Evolutionary conservation across 2,113 vertebrate species (phyloP).

Genomic region (Megaleporinus macrocephalus): DNA sequence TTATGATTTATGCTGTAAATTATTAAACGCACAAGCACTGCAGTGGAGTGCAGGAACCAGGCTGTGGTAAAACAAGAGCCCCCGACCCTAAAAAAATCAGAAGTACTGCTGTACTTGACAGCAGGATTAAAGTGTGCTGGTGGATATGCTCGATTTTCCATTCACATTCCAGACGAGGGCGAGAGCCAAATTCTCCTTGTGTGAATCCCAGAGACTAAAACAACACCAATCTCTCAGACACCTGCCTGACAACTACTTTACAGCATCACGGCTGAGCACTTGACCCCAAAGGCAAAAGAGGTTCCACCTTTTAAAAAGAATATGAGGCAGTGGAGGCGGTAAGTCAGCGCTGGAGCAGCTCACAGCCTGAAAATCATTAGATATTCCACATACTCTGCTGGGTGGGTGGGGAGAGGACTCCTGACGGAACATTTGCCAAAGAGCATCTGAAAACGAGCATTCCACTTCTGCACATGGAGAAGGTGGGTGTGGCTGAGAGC

Average conservation of each 20-base stretch:
- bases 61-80: conserved; percentile 5
- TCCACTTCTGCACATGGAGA: conserved; percentile 1
- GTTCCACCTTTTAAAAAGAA: neutral
- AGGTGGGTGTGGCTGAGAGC: too few species aligned
- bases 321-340: neutral
- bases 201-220: neutral
- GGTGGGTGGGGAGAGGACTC: conserved; percentile 1
- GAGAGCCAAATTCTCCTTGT: neutral
- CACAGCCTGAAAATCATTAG: conserved; percentile 10
- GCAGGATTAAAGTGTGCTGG: neutral
- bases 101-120: conserved; percentile 14
- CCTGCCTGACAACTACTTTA: neutral
- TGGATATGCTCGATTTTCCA: conserved; percentile 2
- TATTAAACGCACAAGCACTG: conserved; percentile 45
- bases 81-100: neutral
- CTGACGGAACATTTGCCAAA: neutral
- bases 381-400: neutral
- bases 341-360: neutral
- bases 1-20: conserved; percentile 51
- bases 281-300: neutral
- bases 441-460: conserved; percentile 29
- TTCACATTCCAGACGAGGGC: neutral
- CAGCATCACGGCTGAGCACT: neutral
- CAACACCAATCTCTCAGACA: neutral
- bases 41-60: conserved; percentile 42